Evolutionary conservation across 64 coral and sea anemone genomes (phyloP), one percentile per base, ranked within the genome.

Genomic region (Catalaphyllia jardinei): DNA sequence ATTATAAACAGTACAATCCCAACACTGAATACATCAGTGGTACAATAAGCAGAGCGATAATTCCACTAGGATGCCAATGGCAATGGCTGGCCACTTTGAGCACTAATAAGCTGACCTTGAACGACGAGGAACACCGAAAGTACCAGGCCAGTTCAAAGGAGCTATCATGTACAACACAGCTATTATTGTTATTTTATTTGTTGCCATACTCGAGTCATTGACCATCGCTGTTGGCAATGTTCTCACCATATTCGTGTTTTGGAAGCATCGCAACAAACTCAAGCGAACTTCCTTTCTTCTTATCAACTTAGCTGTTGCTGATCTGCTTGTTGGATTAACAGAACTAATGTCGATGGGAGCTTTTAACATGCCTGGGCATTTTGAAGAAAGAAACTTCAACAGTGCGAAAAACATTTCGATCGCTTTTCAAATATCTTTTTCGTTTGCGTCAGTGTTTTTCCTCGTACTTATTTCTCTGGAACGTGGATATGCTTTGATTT

Each of bases 281-380:
- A 76, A 49, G 14, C 33, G 74, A 49, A 46, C 33, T 10, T 76
- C 4, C 3, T 46, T 76, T 46, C 74, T 76, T 46, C 33, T 76
- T 49, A 76, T 46, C 7, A 76, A 76, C 35, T 76, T 76, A 29
- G 74, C 74, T 49, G 6, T 76, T 76, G 74, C 74, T 22, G 74
- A 76, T 49, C 18, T 76, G 0, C 74, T 76, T 9, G 35, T 76
- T 76, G 74, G 74, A 76, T 0, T 49, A 4, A 76, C 38, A 19
- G 31, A 42, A 46, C 22, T 22, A 49, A 42, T 76, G 9, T 14
- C 19, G 33, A 8, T 18, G 2, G 74, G 12, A 3, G 8, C 74
- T 4, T 76, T 20, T 19, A 22, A 20, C 7, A 11, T 75, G 10
- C 73, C 29, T 4, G 16, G 14, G 13, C 2, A 75, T 15, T 4